Base-by-base conservation (phyloP, 2,888 invertebrate species). In the Drosophila kambysellisi region DNA sequence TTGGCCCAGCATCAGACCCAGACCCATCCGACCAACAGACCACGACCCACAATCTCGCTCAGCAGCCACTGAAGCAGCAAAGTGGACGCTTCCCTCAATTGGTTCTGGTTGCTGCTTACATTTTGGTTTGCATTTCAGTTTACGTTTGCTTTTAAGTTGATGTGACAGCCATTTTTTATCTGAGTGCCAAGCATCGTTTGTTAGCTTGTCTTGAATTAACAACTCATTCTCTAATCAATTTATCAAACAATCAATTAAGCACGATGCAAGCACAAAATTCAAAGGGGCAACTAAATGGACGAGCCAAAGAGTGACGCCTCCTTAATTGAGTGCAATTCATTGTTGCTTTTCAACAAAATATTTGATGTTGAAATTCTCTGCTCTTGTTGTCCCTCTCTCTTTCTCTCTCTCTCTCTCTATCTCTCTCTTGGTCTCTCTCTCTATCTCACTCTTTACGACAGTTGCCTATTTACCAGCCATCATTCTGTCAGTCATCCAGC, bases 211-310 rank as follows among this genome's bases (percentile, higher is more conserved):
- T 62, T 72, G 30, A 48, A 81, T 81, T 78, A 81, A 81, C 79
- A 70, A 78, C 78, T 75, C 71, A 67, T 70, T 57, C 71, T 57
- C 56, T 82, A 82, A 81, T 82, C 80, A 82, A 81, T 81, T 81
- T 76, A 71, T 81, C 82, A 79, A 81, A 82, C 76, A 76, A 81
- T 76, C 81, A 79, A 76, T 80, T 79, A 71, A 66, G 66, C 65
- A 68, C 61, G 64, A 58, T 61, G 39, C 67, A 32, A 50, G 30
- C 12, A 56, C 56, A 15, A 15, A 46, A 46, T 25, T 46, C 46
- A 46, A 25, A 46, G 46, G 46, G 25, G 46, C 15, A 46, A 46
- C 46, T 15, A 25, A 46, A 46, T 46, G 15, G 4, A 25, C 11
- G 46, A 25, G 8, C 46, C 46, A 46, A 46, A 15, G 46, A 46